Percentiles rank a stretch among this genome's conserved stretches.
Evolutionary conservation across 2,888 invertebrate genomes (phyloP).

Genomic region (Cerceris ruficornis): DNA sequence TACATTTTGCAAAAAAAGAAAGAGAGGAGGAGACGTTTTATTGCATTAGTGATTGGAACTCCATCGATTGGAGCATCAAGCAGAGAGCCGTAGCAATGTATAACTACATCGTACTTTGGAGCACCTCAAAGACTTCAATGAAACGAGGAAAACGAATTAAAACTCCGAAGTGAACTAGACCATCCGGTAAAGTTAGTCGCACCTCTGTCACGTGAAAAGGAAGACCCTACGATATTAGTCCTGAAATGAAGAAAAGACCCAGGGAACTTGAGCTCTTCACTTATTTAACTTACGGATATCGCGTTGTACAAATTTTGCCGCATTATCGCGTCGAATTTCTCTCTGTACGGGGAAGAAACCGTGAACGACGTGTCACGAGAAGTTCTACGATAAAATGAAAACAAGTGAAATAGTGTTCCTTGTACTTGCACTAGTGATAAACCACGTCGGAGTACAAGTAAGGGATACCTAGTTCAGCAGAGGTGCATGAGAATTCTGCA

Average conservation of each 20-base stretch:
- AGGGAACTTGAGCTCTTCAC: constrained; percentile 23
- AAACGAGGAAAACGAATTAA: constrained; percentile 31
- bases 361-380: too few relatives aligned
- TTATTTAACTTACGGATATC: constrained; percentile 18
- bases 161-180: constrained; percentile 22
- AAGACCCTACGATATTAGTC: constrained; percentile 15
- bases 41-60: not conserved
- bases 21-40: not conserved
- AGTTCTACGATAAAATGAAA: too few relatives aligned
- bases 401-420: too few relatives aligned
- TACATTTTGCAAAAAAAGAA: not conserved
- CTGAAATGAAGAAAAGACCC: not conserved
- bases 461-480: too few relatives aligned
- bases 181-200: constrained; percentile 12
- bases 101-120: constrained; percentile 18
- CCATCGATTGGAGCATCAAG: not conserved
- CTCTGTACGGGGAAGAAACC: not conserved
- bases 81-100: constrained; percentile 1
- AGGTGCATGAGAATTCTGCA: too few relatives aligned
- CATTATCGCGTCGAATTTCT: constrained; percentile 3
- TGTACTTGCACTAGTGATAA: too few relatives aligned
- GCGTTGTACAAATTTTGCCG: not conserved
- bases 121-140: constrained; percentile 29
- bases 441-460: too few relatives aligned
- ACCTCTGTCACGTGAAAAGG: constrained; percentile 1